phyloP scores from a whole-genome alignment of 2,888 invertebrate genomes.

The Drosophila colorata region DNA sequence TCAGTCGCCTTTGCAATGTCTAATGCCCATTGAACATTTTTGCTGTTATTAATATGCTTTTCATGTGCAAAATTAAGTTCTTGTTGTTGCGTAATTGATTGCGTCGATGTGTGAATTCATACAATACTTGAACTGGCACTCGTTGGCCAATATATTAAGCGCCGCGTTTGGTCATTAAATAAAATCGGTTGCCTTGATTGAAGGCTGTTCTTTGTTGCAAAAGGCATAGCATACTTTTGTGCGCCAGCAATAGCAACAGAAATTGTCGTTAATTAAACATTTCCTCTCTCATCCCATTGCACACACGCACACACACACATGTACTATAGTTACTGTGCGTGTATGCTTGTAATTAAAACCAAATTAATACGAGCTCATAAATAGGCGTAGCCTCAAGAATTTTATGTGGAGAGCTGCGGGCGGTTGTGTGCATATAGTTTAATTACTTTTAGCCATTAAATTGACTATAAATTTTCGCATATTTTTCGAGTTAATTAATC shows the following conservation, averaged over 20 bases:
- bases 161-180: background rate
- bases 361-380: constrained; percentile 44
- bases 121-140: constrained; percentile 5
- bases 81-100: constrained; percentile 51
- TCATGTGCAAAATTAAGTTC: constrained; percentile 58
- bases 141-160: constrained; percentile 8
- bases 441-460: constrained; percentile 13
- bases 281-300: constrained; percentile 50
- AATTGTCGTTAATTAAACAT: constrained; percentile 62
- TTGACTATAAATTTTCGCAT: constrained; percentile 7
- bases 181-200: constrained; percentile 32
- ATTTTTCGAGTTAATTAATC: constrained; percentile 20
- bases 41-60: constrained; percentile 60
- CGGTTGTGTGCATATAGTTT: constrained; percentile 6
- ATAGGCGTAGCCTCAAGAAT: constrained; percentile 10
- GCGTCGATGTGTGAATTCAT: constrained; percentile 25
- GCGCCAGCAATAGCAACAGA: constrained; percentile 16
- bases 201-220: constrained; percentile 10
- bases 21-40: constrained; percentile 23
- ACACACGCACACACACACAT: constrained; percentile 13
- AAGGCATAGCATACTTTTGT: constrained; percentile 58
- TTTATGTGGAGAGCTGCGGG: background rate
- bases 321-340: background rate
- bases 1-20: constrained; percentile 56
- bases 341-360: constrained; percentile 52